Conservation (phyloP, 2,113 vertebrate species). For the Nestor notabilis region DNA sequence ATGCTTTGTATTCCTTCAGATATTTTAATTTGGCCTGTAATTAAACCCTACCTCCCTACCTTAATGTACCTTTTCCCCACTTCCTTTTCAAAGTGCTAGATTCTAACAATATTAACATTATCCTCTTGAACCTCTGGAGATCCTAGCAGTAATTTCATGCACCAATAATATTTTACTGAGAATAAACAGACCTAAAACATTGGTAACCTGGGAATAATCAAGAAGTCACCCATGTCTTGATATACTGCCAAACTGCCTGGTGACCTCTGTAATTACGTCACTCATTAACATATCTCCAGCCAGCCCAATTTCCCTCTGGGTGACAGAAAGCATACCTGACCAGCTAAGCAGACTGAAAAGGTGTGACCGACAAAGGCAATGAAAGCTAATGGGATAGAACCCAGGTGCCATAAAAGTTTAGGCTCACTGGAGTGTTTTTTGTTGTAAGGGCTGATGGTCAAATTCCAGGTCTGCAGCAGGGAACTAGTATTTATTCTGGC, state of each 20-base stretch:
- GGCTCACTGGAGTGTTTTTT: background rate
- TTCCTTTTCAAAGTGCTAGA: background rate
- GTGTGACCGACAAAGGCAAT: background rate
- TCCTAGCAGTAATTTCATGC: slow-evolving; percentile 32
- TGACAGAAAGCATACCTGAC: background rate
- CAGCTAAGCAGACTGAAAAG: background rate
- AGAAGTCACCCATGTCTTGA: background rate
- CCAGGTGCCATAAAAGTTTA: background rate
- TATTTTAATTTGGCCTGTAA: slow-evolving; percentile 22
- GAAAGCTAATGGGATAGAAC: slow-evolving; percentile 12
- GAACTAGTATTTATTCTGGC: slow-evolving; percentile 8
- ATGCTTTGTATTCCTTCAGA: slow-evolving; percentile 2
- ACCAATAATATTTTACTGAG: slow-evolving; percentile 18
- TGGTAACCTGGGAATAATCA: slow-evolving; percentile 13
- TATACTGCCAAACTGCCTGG: background rate
- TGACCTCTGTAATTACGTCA: background rate
- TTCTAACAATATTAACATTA: slow-evolving; percentile 48
- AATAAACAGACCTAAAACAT: slow-evolving; percentile 46
- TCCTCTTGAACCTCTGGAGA: slow-evolving; percentile 24
- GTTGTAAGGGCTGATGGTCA: background rate
- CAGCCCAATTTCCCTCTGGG: background rate
- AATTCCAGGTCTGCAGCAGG: background rate
- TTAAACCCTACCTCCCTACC: background rate
- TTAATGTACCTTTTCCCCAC: background rate
- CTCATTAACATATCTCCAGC: slow-evolving; percentile 2